These are phyloP conservation scores for Allolobophora icterica DNA, from an alignment of 2,888 invertebrate species.

Conservation along the genomic window DNA sequence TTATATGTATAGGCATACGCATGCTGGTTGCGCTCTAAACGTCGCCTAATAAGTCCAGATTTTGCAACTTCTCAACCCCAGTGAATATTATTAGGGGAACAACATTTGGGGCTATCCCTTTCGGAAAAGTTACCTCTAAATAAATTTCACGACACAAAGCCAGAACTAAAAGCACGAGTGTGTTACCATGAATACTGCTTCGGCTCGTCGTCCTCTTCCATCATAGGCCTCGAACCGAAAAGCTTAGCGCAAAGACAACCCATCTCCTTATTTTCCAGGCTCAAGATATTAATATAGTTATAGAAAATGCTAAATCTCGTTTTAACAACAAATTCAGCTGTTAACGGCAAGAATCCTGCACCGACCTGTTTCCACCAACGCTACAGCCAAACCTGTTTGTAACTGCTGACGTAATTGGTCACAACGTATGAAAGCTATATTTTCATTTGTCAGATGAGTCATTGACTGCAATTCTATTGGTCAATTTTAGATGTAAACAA, in stretches of 20 bases:
- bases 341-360: background rate
- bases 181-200: conserved; percentile 24
- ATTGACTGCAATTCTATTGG: background rate
- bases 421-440: background rate
- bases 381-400: background rate
- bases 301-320: background rate
- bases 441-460: background rate
- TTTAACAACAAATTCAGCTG: background rate
- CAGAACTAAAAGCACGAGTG: background rate
- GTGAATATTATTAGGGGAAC: background rate
- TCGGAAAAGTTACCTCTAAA: too few species aligned
- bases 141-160: background rate
- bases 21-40: background rate
- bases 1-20: too few species aligned
- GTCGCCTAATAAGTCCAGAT: background rate
- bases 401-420: background rate
- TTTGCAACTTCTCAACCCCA: background rate
- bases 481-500: background rate
- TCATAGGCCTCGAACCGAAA: background rate
- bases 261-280: background rate
- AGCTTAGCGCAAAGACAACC: conserved; percentile 9
- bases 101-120: background rate
- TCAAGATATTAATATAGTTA: background rate
- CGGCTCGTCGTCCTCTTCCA: background rate
- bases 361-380: conserved; percentile 14